phyloP scores from a whole-genome alignment of 2,888 invertebrate genomes.

The Alviniconcha strummeri region DNA sequence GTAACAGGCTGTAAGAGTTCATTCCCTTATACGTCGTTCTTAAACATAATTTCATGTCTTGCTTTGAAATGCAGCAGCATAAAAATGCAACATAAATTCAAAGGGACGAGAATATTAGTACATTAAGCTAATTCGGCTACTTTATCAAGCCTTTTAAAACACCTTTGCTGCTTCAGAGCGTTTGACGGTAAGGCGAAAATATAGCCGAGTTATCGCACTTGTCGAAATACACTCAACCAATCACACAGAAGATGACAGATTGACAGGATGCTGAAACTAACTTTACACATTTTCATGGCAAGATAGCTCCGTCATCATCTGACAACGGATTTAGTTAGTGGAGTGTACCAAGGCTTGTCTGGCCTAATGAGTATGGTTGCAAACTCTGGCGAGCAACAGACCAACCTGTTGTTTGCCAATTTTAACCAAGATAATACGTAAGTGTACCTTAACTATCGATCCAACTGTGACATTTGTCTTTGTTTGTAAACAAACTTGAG shows the following conservation, averaged over 20 bases:
- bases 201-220: neutral
- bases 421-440: conserved; percentile 99
- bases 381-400: conserved; percentile 82
- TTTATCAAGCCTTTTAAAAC: too few relatives aligned
- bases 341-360: conserved; percentile 75
- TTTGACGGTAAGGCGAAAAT: neutral
- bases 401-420: conserved; percentile 92
- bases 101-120: too few relatives aligned
- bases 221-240: conserved; percentile 2
- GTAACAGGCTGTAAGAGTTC: neutral
- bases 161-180: too few relatives aligned
- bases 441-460: conserved; percentile 76
- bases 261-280: neutral
- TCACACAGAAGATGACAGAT: neutral
- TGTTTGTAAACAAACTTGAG: conserved; percentile 14
- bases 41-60: too few relatives aligned
- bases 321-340: conserved; percentile 60
- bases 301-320: conserved; percentile 17
- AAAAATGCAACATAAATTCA: too few relatives aligned
- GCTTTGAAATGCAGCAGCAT: too few relatives aligned
- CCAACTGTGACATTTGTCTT: conserved; percentile 4
- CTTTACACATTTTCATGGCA: neutral
- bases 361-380: conserved; percentile 90
- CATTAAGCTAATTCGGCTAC: too few relatives aligned
- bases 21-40: neutral